Evolutionary conservation across 2,113 vertebrate species (phyloP).

Genomic region (mouse (Mus musculus)): DNA sequence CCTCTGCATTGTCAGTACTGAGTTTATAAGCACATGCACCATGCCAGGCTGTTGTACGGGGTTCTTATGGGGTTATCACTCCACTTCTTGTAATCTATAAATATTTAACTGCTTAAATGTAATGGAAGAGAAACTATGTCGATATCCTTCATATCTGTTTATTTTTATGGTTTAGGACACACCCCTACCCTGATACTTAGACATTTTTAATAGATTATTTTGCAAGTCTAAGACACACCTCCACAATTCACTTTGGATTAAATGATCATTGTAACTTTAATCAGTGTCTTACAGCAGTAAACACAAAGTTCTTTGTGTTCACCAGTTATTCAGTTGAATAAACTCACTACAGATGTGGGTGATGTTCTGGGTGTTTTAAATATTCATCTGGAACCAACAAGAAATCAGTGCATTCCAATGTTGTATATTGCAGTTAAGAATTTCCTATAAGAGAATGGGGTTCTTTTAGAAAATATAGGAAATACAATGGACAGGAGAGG

Average conservation of each 20-base stretch:
- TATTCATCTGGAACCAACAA: background rate
- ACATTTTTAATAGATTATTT: background rate
- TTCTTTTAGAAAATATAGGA: slow-evolving; percentile 16
- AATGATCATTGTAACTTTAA: slow-evolving; percentile 52
- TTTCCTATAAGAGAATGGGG: background rate
- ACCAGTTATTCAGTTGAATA: slow-evolving; percentile 63
- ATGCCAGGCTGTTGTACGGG: too few relatives aligned
- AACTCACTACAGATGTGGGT: background rate
- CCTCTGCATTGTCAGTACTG: background rate
- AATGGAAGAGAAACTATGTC: background rate
- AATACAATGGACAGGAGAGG: background rate
- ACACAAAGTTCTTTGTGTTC: background rate
- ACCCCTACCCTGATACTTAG: slow-evolving; percentile 1
- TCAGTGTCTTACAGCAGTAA: slow-evolving; percentile 1
- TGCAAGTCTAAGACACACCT: background rate
- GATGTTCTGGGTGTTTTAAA: slow-evolving; percentile 1
- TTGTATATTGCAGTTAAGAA: background rate
- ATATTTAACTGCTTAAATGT: slow-evolving; percentile 36
- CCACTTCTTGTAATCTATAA: background rate
- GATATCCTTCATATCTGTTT: background rate
- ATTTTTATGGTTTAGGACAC: background rate
- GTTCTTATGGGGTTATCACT: background rate
- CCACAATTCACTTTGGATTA: slow-evolving; percentile 52
- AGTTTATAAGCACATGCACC: background rate
- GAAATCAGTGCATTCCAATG: slow-evolving; percentile 36